Percentiles rank a stretch among this genome's conserved stretches.
phyloP scores from a whole-genome alignment of 2,888 invertebrate genomes.

The Pilophorus perplexus region DNA sequence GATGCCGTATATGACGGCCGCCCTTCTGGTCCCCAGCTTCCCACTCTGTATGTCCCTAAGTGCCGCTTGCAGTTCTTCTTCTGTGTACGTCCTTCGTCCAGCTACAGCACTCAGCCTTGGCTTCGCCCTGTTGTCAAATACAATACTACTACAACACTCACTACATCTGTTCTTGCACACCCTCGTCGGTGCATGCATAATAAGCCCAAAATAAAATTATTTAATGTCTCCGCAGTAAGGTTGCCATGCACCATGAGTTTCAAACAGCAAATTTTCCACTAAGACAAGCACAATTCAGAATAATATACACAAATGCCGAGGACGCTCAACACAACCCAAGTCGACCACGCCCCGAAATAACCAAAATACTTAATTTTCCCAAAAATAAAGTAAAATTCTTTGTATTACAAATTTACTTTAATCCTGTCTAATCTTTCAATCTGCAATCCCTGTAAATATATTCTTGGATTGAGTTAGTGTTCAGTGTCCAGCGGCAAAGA shows the following conservation, averaged over 20 bases:
- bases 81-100: constrained; percentile 83
- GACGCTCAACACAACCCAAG: not conserved
- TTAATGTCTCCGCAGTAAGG: constrained; percentile 5
- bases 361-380: too few species aligned
- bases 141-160: constrained; percentile 48
- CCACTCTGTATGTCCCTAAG: constrained; percentile 90
- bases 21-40: constrained; percentile 85
- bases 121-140: constrained; percentile 64
- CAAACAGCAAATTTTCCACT: constrained; percentile 13
- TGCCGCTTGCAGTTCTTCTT: constrained; percentile 91
- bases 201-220: constrained; percentile 31
- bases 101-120: constrained; percentile 58
- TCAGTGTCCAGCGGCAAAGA: too few species aligned
- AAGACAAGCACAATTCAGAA: not conserved
- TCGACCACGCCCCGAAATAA: too few species aligned
- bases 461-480: too few species aligned
- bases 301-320: not conserved
- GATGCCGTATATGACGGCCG: constrained; percentile 93
- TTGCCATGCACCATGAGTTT: constrained; percentile 29
- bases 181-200: constrained; percentile 45
- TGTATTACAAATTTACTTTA: too few species aligned
- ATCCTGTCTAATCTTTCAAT: too few species aligned
- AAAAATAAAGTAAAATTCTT: too few species aligned
- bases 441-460: too few species aligned
- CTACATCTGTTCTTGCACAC: constrained; percentile 43